Evolutionary conservation across 2,888 invertebrate species (phyloP).

Genomic region (Lasioglossum vierecki): DNA sequence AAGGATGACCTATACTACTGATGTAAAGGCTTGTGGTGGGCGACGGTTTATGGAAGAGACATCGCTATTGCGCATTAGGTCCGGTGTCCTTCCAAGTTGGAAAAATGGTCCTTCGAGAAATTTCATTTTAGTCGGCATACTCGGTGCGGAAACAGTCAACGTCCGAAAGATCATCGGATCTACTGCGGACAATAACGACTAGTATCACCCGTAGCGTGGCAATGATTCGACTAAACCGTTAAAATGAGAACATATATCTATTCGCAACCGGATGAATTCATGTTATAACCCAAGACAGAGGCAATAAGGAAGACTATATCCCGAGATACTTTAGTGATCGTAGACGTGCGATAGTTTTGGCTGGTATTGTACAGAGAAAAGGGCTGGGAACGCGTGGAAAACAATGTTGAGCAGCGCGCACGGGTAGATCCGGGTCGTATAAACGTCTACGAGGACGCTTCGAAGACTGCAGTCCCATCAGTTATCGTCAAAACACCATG

Average conservation of each 20-base stretch:
- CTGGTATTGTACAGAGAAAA: background rate
- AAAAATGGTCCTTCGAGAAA: no score
- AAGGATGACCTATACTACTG: no score
- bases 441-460: conserved; percentile 49
- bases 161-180: no score
- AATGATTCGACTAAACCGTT: background rate
- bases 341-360: background rate
- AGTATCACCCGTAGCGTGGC: background rate
- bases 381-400: conserved; percentile 35
- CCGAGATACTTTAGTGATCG: background rate
- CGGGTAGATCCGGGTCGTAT: conserved; percentile 29
- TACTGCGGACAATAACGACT: no score
- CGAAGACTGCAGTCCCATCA: conserved; percentile 65
- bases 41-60: no score
- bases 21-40: no score
- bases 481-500: conserved; percentile 73
- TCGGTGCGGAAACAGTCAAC: no score
- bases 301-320: background rate
- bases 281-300: background rate
- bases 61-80: no score
- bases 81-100: no score
- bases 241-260: background rate
- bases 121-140: no score
- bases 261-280: background rate
- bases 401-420: conserved; percentile 48